Conservation (phyloP, 1,140 invertebrate genomes). For the Atta cephalotes region DNA sequence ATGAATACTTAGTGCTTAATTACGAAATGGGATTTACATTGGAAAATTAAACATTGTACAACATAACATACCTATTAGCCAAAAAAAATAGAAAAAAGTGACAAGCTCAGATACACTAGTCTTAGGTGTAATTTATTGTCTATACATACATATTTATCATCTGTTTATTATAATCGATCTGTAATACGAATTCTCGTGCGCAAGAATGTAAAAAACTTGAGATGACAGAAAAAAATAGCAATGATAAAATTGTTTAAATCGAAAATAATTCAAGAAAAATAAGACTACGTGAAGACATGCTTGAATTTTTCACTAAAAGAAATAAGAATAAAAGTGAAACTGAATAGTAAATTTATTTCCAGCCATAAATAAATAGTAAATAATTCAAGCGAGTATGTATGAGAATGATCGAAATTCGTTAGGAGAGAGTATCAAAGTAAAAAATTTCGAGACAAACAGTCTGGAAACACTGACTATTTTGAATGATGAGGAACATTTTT, state of each 20-base stretch:
- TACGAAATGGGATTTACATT: background rate
- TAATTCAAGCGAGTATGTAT: slow-evolving; percentile 10
- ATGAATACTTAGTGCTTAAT: slow-evolving; percentile 13
- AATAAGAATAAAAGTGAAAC: slow-evolving; percentile 22
- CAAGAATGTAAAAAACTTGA: background rate
- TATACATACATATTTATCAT: too few species aligned
- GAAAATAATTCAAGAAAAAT: background rate
- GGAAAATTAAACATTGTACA: slow-evolving; percentile 19
- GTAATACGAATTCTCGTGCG: background rate
- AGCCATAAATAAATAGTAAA: background rate
- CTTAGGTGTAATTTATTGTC: too few species aligned
- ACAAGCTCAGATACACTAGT: background rate
- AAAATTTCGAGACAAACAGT: slow-evolving; percentile 26
- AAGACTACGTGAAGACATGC: background rate
- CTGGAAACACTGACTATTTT: slow-evolving; percentile 29
- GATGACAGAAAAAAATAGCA: background rate
- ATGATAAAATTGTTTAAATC: background rate
- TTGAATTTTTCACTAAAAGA: background rate
- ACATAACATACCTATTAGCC: background rate
- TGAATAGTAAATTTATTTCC: slow-evolving; percentile 27
- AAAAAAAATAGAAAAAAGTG: background rate
- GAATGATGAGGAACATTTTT: slow-evolving; percentile 68
- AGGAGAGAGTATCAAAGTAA: background rate
- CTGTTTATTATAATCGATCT: too few species aligned
- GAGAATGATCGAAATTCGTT: slow-evolving; percentile 37